Evolutionary conservation across 2,113 vertebrate genomes (phyloP).

Genomic region (Coregonus clupeaformis): DNA sequence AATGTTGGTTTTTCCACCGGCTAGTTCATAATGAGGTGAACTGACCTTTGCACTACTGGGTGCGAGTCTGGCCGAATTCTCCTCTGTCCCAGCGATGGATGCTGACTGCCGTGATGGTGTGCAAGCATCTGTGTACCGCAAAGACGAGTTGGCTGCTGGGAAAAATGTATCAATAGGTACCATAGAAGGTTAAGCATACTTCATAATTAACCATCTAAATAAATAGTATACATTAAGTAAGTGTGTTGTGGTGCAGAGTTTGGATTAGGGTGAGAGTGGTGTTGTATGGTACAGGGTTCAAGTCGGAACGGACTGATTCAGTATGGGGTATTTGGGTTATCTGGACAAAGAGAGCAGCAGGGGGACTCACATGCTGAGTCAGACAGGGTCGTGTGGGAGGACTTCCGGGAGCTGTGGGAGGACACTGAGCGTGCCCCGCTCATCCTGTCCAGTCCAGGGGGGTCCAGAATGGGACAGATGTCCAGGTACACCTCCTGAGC

Average conservation of each 20-base stretch:
- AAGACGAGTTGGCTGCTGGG: conserved; percentile 73
- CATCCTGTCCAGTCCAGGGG: conserved; percentile 64
- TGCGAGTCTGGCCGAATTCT: conserved; percentile 70
- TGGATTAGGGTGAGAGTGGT: too few species aligned
- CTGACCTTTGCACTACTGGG: conserved; percentile 77
- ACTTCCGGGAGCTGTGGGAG: conserved; percentile 75
- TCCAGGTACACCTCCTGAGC: conserved; percentile 74
- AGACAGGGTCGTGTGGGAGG: conserved; percentile 73
- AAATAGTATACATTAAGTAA: too few species aligned
- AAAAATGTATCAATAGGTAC: not conserved
- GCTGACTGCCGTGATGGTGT: conserved; percentile 76
- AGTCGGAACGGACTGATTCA: not conserved
- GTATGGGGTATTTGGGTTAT: not conserved
- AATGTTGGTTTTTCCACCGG: conserved; percentile 3
- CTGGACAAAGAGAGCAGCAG: not conserved
- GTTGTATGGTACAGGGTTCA: not conserved
- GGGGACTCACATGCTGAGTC: conserved; percentile 80
- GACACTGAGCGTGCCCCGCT: conserved; percentile 73
- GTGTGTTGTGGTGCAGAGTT: too few species aligned
- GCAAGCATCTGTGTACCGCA: conserved; percentile 76
- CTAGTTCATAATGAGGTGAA: conserved; percentile 12
- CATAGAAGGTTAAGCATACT: too few species aligned
- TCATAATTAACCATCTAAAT: too few species aligned
- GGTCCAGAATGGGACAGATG: conserved; percentile 67
- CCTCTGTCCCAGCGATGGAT: conserved; percentile 62